Conservation (phyloP, 2,797 vertebrate species). For the Ispidina lecontei region DNA sequence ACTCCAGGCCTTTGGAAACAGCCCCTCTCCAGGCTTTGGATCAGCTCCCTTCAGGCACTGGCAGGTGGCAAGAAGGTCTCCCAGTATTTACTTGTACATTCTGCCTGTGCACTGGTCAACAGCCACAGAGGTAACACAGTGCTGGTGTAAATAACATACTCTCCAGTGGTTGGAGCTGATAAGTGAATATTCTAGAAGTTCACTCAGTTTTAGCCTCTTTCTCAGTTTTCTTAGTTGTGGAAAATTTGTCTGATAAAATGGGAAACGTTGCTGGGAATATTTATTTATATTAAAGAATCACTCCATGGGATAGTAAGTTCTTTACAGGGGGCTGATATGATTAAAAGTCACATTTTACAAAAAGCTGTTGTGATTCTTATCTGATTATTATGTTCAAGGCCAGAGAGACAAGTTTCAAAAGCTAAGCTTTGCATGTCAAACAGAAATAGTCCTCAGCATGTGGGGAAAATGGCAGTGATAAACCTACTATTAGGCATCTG, state of each 20-base stretch:
- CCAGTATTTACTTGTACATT: not conserved
- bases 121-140: not conserved
- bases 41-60: no score
- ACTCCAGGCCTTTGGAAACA: no score
- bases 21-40: no score
- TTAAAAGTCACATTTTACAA: not conserved
- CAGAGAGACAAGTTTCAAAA: conserved; percentile 32
- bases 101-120: conserved; percentile 22
- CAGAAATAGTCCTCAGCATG: conserved; percentile 46
- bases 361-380: conserved; percentile 1
- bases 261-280: not conserved
- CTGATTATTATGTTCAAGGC: conserved; percentile 34
- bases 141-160: not conserved
- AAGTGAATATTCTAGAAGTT: not conserved
- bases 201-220: not conserved
- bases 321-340: not conserved
- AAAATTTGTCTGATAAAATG: not conserved
- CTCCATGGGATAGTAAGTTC: not conserved
- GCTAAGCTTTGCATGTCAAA: conserved; percentile 40
- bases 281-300: not conserved
- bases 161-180: not conserved
- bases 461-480: conserved; percentile 59
- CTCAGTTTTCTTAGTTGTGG: not conserved
- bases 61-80: no score
- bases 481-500: conserved; percentile 60